Conservation (phyloP, 2,888 invertebrate species). For the Venusia cambrica region DNA sequence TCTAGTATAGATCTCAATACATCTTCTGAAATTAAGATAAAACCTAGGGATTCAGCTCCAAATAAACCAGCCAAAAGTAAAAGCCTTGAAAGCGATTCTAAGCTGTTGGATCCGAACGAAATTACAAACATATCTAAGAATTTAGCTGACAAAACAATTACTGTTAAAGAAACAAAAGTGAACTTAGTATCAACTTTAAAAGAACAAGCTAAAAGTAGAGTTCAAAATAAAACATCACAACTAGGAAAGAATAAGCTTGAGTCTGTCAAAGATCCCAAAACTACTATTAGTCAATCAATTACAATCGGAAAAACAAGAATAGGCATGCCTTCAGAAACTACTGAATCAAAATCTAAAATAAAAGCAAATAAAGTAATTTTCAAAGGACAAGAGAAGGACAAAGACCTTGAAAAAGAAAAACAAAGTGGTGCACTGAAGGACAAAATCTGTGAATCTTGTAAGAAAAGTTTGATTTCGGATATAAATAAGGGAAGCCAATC, state of each 20-base stretch:
- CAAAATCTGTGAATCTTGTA: slow-evolving; percentile 20
- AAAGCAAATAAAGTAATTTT: slow-evolving; percentile 3
- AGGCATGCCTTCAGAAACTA: neutral
- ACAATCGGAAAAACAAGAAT: slow-evolving; percentile 2
- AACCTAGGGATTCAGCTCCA: neutral
- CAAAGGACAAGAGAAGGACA: slow-evolving; percentile 5
- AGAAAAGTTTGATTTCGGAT: slow-evolving; percentile 10
- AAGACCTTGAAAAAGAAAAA: slow-evolving; percentile 5
- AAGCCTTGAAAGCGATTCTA: neutral
- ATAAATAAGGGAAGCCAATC: slow-evolving; percentile 4
- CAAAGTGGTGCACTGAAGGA: slow-evolving; percentile 1
- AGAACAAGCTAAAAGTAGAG: slow-evolving; percentile 5
- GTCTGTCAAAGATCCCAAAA: slow-evolving; percentile 1
- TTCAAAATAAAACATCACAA: slow-evolving; percentile 5
- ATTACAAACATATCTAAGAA: neutral
- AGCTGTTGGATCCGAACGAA: neutral
- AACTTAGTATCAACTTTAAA: neutral
- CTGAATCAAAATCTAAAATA: slow-evolving; percentile 6
- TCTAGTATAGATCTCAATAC: neutral
- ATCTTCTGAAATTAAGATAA: neutral
- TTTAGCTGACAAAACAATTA: neutral
- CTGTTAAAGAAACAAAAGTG: neutral
- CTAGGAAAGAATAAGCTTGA: slow-evolving; percentile 1
- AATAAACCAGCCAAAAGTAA: neutral
- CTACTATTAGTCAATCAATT: slow-evolving; percentile 2